A percentile compares a stretch with the other conserved stretches of the same genome.
These are phyloP conservation scores for Stratiolaelaps scimitus DNA, from an alignment of 1,140 invertebrate species.

Conservation along the genomic window DNA sequence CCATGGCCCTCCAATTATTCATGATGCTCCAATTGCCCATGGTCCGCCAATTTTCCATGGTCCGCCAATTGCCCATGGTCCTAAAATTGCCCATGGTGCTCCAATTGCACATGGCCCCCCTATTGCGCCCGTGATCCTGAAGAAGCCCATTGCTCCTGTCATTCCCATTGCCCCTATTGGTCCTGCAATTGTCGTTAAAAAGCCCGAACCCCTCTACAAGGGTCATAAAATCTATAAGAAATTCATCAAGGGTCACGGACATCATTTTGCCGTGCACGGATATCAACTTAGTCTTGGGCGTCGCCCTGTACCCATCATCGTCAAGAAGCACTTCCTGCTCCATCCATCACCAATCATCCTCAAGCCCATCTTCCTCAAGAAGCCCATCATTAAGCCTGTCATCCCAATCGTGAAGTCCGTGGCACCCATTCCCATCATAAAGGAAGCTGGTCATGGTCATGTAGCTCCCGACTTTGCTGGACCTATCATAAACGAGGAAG, in stretches of 20 bases:
- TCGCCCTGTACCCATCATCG: background rate
- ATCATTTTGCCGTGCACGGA: background rate
- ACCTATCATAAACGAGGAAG: background rate
- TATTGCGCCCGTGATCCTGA: too few relatives aligned
- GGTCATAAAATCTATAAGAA: constrained; percentile 2
- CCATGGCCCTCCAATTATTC: too few relatives aligned
- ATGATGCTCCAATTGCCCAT: too few relatives aligned
- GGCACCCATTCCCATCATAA: constrained; percentile 6
- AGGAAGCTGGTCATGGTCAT: background rate
- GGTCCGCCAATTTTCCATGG: too few relatives aligned
- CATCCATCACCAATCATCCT: constrained; percentile 14
- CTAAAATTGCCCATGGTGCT: too few relatives aligned
- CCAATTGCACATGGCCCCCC: too few relatives aligned
- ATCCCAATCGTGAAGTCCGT: background rate
- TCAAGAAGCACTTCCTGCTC: constrained; percentile 12
- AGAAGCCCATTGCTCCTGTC: too few relatives aligned
- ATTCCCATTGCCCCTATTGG: background rate
- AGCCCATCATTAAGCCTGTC: background rate
- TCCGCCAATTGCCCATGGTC: too few relatives aligned
- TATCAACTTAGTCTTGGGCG: constrained; percentile 13
- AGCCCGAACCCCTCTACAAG: background rate
- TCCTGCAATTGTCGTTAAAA: background rate
- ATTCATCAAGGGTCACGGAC: background rate
- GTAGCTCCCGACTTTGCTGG: background rate
- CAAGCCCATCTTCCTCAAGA: constrained; percentile 10